Conservation (phyloP, 2,797 vertebrate genomes). For the Hypotaenidia okinawae region DNA sequence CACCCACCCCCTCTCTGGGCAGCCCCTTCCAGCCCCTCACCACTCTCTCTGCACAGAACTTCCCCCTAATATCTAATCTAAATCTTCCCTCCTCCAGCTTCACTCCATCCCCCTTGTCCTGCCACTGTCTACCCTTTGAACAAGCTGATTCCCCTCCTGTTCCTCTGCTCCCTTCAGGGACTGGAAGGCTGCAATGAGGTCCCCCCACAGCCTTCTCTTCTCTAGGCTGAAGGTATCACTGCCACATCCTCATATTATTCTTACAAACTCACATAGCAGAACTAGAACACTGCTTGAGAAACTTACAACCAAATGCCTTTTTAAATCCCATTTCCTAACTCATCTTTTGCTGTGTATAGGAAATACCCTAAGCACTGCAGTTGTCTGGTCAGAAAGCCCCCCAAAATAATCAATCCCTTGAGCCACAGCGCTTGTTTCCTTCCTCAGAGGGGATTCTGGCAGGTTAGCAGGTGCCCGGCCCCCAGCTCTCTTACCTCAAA, state of each 20-base stretch:
- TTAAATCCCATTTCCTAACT: not conserved
- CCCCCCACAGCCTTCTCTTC: too few relatives aligned
- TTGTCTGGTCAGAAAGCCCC: too few relatives aligned
- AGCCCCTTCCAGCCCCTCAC: too few relatives aligned
- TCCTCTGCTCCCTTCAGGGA: too few relatives aligned
- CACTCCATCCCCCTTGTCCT: too few relatives aligned
- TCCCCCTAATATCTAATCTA: too few relatives aligned
- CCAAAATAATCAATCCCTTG: not conserved
- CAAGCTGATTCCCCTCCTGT: too few relatives aligned
- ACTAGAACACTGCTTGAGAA: not conserved
- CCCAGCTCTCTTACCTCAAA: constrained; percentile 76
- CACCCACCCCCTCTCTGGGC: too few relatives aligned
- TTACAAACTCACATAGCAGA: not conserved
- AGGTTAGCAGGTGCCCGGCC: accelerated
- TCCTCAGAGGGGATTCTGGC: not conserved
- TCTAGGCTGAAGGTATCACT: not conserved
- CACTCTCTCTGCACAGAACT: too few relatives aligned
- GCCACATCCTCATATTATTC: not conserved
- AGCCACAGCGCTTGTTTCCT: accelerated
- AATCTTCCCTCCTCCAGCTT: too few relatives aligned
- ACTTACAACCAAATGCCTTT: not conserved
- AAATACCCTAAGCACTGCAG: not conserved
- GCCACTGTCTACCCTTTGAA: too few relatives aligned
- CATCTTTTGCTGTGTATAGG: not conserved
- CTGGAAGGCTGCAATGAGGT: too few relatives aligned